Evolutionary conservation across 2,113 vertebrate species (phyloP), one percentile per base, ranked within the genome.

Genomic region (Malaclemys terrapin): DNA sequence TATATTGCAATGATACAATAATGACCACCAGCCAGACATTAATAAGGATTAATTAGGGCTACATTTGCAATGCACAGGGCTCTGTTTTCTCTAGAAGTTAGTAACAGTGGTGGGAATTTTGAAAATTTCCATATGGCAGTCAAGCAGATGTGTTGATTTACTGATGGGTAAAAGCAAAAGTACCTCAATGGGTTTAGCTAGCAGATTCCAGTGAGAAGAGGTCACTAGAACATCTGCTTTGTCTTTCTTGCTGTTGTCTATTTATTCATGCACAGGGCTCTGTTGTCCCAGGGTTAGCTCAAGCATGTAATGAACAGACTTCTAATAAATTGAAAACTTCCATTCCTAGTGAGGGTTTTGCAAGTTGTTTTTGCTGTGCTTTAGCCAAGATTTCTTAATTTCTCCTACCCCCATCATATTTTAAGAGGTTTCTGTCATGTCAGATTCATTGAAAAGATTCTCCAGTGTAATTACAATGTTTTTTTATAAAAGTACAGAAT

Each of bases 171-270:
- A 91, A 93, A 89, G 53, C 89, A 88, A 95, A 29, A 89, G 95
- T 87, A 93, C 82, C 57, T 38, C 88, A 93, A 89, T 52, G 50
- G 45, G 49, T 31, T 57, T 84, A 94, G 65, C 56, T 49, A 57
- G 81, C 8, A 89, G 27, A 91, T 91, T 95, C 49, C 50, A 56
- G 50, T 54, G 90, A 85, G 69, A 94, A 75, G 14, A 91, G 88
- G 95, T 94, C 84, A 97, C 17, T 25, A 57, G 80, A 95, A 93
- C 90, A 93, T 93, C 90, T 96, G 88, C 38, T 95, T 91, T 82
- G 10, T 53, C 79, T 94, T 84, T 93, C 57, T 94, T 93, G 47
- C 35, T 65, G 90, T 96, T 95, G 88, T 88, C 90, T 96, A 75
- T 47, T 93, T 93, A 89, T 89, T 97, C 81, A 89, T 93, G n/a